These are phyloP conservation scores for Virgularia gustaviana DNA, from an alignment of 92 coral and sea anemone species.

Conservation along the genomic window DNA sequence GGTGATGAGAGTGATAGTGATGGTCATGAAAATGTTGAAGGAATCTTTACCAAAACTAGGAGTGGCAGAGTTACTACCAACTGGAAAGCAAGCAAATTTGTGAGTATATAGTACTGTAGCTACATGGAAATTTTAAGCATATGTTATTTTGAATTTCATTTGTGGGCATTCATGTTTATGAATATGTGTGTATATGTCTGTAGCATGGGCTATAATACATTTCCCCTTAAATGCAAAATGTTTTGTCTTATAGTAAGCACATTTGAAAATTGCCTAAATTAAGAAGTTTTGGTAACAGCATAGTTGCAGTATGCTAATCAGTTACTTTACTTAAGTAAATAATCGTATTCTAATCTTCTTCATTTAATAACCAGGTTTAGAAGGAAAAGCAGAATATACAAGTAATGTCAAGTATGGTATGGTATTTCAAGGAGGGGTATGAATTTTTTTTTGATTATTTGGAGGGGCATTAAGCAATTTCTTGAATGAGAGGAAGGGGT, in stretches of 20 bases:
- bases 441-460: not conserved
- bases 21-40: conserved; percentile 12
- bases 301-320: too few species aligned
- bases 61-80: conserved; percentile 18
- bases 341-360: too few species aligned
- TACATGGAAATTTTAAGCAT: too few species aligned
- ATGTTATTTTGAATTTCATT: too few species aligned
- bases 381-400: too few species aligned
- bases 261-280: not conserved
- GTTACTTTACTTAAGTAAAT: too few species aligned
- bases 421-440: not conserved
- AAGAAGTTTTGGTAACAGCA: too few species aligned
- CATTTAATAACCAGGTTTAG: too few species aligned
- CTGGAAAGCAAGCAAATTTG: conserved; percentile 27
- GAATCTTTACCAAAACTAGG: conserved; percentile 27
- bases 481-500: not conserved
- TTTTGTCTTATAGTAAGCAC: not conserved
- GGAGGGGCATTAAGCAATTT: conserved; percentile 12
- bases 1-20: conserved; percentile 6
- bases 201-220: not conserved
- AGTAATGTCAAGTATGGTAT: not conserved
- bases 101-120: not conserved
- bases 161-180: too few species aligned
- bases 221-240: not conserved
- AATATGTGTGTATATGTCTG: too few species aligned